Percentiles rank a stretch among this genome's conserved stretches.
phyloP scores from a whole-genome alignment of 2,113 vertebrate species.

The Elaphurus davidianus region DNA sequence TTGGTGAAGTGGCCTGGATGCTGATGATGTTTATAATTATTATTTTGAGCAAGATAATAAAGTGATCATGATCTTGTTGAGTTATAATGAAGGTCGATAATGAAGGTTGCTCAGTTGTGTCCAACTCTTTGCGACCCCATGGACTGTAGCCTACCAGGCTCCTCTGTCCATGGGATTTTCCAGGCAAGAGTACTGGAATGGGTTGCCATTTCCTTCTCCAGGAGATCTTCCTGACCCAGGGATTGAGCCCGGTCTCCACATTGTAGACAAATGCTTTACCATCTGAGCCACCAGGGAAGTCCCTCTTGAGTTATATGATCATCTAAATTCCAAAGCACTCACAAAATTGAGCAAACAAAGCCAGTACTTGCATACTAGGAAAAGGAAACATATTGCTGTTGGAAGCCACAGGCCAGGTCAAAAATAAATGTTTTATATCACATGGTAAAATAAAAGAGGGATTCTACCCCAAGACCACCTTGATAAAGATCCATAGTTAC shows the following conservation, averaged over 20 bases:
- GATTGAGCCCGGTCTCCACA: not conserved
- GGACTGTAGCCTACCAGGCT: not conserved
- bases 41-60: not conserved
- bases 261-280: not conserved
- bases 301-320: not conserved
- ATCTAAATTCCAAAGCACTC: not conserved
- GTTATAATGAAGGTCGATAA: not conserved
- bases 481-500: not conserved
- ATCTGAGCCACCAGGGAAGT: not conserved
- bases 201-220: not conserved
- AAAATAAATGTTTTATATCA: not conserved
- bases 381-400: not conserved
- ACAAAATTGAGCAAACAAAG: not conserved
- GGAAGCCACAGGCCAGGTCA: not conserved
- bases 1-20: not conserved
- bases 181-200: not conserved
- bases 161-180: accelerated
- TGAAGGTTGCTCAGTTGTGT: not conserved
- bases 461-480: not conserved
- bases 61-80: not conserved
- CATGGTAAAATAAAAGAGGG: not conserved
- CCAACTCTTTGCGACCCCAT: accelerated
- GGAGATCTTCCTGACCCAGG: not conserved
- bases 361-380: not conserved
- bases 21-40: not conserved